Conservation (phyloP, 2,888 invertebrate genomes). For the Cataglyphis altisquamis region DNA sequence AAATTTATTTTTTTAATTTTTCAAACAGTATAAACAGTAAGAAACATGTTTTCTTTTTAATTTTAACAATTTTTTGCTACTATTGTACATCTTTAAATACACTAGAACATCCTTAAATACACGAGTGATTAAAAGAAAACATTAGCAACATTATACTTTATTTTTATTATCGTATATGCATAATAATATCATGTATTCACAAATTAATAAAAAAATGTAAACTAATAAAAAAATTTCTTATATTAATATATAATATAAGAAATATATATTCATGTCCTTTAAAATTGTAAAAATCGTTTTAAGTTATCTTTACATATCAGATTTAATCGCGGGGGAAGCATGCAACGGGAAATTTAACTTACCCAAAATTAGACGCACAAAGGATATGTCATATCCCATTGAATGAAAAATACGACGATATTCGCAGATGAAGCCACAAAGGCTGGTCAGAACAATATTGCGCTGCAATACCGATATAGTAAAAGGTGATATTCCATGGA, state of each 20-base stretch:
- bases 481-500: background rate
- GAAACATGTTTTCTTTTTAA: too few species aligned
- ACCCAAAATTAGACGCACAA: background rate
- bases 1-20: too few species aligned
- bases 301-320: background rate
- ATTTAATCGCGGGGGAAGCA: background rate
- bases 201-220: background rate
- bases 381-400: conserved; percentile 17
- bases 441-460: background rate
- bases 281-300: conserved; percentile 1
- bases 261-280: background rate
- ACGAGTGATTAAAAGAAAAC: background rate
- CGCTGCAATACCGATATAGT: background rate
- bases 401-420: conserved; percentile 30
- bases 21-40: too few species aligned
- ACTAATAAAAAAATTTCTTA: background rate
- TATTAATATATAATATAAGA: background rate
- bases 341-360: conserved; percentile 23
- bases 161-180: background rate
- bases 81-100: too few species aligned
- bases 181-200: background rate
- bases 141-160: background rate
- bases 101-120: too few species aligned
- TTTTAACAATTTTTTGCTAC: too few species aligned
- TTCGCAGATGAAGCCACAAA: conserved; percentile 29